These are phyloP conservation scores for Papilio xuthus DNA, from an alignment of 1,140 invertebrate genomes.

Conservation along the genomic window DNA sequence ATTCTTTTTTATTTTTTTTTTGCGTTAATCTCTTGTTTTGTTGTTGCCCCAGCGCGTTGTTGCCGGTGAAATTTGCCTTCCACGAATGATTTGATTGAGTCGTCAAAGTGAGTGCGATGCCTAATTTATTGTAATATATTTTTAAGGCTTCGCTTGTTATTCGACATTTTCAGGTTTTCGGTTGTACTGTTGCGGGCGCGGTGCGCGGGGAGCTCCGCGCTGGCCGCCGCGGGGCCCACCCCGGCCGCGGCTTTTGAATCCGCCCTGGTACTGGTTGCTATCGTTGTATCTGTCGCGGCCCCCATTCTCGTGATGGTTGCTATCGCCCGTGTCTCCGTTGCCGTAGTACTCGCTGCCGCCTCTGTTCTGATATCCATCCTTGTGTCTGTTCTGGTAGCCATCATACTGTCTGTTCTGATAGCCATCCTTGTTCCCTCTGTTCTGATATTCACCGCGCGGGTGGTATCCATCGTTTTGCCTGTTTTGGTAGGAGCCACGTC, in stretches of 20 bases:
- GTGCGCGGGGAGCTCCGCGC: conserved; percentile 55
- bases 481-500: conserved; percentile 64
- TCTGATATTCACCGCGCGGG: conserved; percentile 61
- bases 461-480: conserved; percentile 48
- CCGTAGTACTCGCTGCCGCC: conserved; percentile 72
- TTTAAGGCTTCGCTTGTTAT: conserved; percentile 49
- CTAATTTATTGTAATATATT: conserved; percentile 34
- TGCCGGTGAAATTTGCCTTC: conserved; percentile 81
- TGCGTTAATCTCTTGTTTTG: conserved; percentile 74
- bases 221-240: conserved; percentile 59
- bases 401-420: conserved; percentile 70
- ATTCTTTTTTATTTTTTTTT: conserved; percentile 66
- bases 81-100: conserved; percentile 80
- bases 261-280: conserved; percentile 68
- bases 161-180: conserved; percentile 71
- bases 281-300: conserved; percentile 63
- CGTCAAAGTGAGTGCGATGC: conserved; percentile 46
- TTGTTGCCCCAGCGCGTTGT: conserved; percentile 77
- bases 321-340: conserved; percentile 69
- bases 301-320: conserved; percentile 64
- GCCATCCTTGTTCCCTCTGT: conserved; percentile 61
- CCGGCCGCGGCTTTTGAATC: conserved; percentile 71
- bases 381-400: conserved; percentile 65
- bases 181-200: conserved; percentile 63
- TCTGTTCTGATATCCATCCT: conserved; percentile 66